phyloP scores from a whole-genome alignment of 1,140 invertebrate species.

The Bombus terrestris region DNA sequence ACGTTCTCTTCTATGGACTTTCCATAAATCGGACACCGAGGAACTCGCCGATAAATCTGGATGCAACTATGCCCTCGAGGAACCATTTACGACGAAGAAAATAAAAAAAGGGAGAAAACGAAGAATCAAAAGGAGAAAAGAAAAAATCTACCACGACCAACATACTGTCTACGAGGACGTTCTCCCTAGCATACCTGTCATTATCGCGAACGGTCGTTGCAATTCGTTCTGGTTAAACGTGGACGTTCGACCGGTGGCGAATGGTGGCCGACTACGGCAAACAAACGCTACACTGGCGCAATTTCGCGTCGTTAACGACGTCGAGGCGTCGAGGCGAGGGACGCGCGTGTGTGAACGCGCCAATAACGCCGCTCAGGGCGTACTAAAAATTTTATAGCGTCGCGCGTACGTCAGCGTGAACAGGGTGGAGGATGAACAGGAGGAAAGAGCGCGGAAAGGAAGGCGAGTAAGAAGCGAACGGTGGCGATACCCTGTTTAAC shows the following conservation, averaged over 20 bases:
- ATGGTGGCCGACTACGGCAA: slow-evolving; percentile 50
- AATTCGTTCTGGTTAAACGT: slow-evolving; percentile 55
- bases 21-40: slow-evolving; percentile 28
- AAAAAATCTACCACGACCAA: too few species aligned
- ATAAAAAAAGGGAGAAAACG: not conserved
- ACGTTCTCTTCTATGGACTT: slow-evolving; percentile 15
- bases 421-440: not conserved
- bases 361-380: slow-evolving; percentile 50
- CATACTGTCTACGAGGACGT: too few species aligned
- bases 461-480: not conserved
- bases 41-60: slow-evolving; percentile 18
- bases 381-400: slow-evolving; percentile 67
- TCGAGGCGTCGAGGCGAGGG: slow-evolving; percentile 9
- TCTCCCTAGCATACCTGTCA: slow-evolving; percentile 47
- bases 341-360: slow-evolving; percentile 31
- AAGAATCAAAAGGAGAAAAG: not conserved
- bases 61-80: not conserved
- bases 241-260: slow-evolving; percentile 25
- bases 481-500: slow-evolving; percentile 66
- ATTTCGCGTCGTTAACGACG: slow-evolving; percentile 65
- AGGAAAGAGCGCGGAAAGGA: not conserved
- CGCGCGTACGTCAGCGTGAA: slow-evolving; percentile 43
- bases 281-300: slow-evolving; percentile 58
- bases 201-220: slow-evolving; percentile 46
- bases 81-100: not conserved